A percentile compares a stretch with the other conserved stretches of the same genome.
Evolutionary conservation across 2,888 invertebrate genomes (phyloP).

Genomic region (Cyaniris semiargus): DNA sequence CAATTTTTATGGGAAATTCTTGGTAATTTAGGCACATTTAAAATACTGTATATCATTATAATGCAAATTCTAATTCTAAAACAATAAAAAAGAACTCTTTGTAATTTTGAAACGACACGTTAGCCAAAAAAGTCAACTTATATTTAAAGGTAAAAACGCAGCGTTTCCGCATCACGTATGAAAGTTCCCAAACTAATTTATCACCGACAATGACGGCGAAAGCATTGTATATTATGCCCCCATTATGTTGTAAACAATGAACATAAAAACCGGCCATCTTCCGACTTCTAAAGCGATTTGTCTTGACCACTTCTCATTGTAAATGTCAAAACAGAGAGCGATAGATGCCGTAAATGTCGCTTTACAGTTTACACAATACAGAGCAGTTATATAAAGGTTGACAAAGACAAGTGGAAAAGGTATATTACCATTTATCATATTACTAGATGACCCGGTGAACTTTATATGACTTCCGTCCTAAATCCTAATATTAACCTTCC

Average conservation of each 20-base stretch:
- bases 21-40: too few relatives aligned
- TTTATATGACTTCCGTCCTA: too few relatives aligned
- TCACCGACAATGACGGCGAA: constrained; percentile 53
- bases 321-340: constrained; percentile 33
- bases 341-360: constrained; percentile 21
- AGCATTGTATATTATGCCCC: constrained; percentile 50
- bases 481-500: too few relatives aligned
- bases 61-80: too few relatives aligned
- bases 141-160: not conserved
- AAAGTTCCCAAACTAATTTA: constrained; percentile 37
- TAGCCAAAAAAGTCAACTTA: too few relatives aligned
- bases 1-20: too few relatives aligned
- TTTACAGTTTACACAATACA: not conserved
- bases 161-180: constrained; percentile 32
- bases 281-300: constrained; percentile 27
- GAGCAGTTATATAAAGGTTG: not conserved
- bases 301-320: constrained; percentile 28
- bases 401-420: not conserved
- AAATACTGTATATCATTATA: too few relatives aligned
- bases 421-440: not conserved
- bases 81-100: too few relatives aligned
- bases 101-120: too few relatives aligned
- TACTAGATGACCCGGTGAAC: too few relatives aligned
- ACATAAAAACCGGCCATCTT: constrained; percentile 37
- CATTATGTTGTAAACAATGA: constrained; percentile 50